phyloP scores from a whole-genome alignment of 2,888 invertebrate species.

The Nymphalis polychloros region DNA sequence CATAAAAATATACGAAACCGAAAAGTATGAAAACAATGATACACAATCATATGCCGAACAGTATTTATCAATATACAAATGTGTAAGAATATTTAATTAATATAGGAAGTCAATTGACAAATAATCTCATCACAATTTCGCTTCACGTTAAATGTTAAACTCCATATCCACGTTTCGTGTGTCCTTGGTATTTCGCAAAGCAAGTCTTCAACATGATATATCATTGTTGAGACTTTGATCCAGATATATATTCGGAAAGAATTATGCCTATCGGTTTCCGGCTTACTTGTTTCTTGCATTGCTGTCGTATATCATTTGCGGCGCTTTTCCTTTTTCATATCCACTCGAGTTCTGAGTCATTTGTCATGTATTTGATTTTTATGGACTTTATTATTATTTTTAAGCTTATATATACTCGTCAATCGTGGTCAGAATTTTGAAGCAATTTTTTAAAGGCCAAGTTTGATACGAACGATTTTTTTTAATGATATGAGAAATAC shows the following conservation, averaged over 20 bases:
- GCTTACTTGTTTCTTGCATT: constrained; percentile 28
- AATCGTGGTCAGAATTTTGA: too few relatives aligned
- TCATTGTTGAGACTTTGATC: constrained; percentile 31
- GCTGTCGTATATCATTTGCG: constrained; percentile 4
- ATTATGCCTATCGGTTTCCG: constrained; percentile 31
- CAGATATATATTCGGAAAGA: constrained; percentile 34
- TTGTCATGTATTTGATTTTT: too few relatives aligned
- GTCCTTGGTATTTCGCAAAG: constrained; percentile 18
- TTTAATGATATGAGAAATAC: too few relatives aligned
- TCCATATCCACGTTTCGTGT: constrained; percentile 26
- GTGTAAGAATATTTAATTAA: not conserved
- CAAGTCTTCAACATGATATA: constrained; percentile 35
- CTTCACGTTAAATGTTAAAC: not conserved
- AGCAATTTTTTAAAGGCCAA: too few relatives aligned
- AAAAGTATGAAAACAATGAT: too few relatives aligned
- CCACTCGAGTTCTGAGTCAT: not conserved
- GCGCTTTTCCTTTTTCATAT: not conserved
- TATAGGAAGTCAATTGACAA: too few relatives aligned
- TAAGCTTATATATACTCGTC: too few relatives aligned
- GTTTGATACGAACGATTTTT: too few relatives aligned
- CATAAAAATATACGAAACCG: too few relatives aligned
- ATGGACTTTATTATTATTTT: too few relatives aligned
- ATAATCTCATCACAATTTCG: too few relatives aligned
- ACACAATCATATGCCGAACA: not conserved
- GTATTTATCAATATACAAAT: not conserved